phyloP scores from a whole-genome alignment of 2,888 invertebrate species.

The Arenicola marina region DNA sequence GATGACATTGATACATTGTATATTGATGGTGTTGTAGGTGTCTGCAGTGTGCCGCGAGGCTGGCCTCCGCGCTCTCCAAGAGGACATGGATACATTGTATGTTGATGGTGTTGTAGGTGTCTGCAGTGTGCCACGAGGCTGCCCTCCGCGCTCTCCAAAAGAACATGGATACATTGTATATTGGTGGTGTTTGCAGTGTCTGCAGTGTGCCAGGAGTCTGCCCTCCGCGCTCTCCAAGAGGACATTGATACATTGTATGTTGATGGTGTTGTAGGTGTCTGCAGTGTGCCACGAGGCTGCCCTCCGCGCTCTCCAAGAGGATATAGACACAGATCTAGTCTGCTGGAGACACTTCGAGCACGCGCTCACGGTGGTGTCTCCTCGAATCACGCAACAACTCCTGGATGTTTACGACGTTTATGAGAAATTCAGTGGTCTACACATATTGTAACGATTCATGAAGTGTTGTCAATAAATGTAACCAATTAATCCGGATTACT shows the following conservation, averaged over 20 bases:
- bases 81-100: too few relatives aligned
- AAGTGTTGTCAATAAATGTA: background rate
- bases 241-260: constrained; percentile 62
- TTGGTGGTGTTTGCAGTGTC: constrained; percentile 63
- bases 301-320: constrained; percentile 78
- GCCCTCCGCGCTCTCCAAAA: too few relatives aligned
- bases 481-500: background rate
- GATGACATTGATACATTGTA: too few relatives aligned
- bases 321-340: constrained; percentile 70
- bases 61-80: too few relatives aligned
- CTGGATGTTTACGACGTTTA: constrained; percentile 70
- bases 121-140: too few relatives aligned
- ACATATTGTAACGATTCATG: background rate
- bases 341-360: constrained; percentile 73
- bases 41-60: too few relatives aligned
- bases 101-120: too few relatives aligned
- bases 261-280: constrained; percentile 62
- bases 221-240: constrained; percentile 80
- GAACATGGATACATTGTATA: too few relatives aligned
- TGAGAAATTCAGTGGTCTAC: constrained; percentile 33
- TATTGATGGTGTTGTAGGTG: too few relatives aligned
- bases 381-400: constrained; percentile 75
- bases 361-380: constrained; percentile 74
- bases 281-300: constrained; percentile 93
- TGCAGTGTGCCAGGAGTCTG: constrained; percentile 91